These are phyloP conservation scores for Istiophorus platypterus DNA, from an alignment of 2,113 vertebrate genomes.

Conservation along the genomic window DNA sequence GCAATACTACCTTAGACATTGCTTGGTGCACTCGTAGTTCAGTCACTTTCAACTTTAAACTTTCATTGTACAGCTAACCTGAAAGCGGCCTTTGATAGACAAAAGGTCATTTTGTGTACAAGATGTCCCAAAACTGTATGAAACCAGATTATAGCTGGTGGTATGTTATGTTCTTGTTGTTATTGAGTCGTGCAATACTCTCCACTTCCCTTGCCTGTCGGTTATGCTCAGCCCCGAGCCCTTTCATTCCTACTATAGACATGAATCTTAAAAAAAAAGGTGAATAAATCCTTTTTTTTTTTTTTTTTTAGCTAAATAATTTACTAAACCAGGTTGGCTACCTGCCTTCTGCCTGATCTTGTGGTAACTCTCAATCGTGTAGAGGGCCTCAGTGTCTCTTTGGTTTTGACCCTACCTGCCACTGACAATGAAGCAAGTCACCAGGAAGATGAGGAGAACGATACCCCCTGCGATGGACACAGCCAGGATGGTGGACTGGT, in stretches of 20 bases:
- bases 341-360: background rate
- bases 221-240: background rate
- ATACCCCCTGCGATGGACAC: constrained; percentile 87
- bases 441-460: constrained; percentile 86
- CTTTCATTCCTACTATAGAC: background rate
- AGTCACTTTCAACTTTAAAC: constrained; percentile 25
- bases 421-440: constrained; percentile 88
- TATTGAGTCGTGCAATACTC: background rate
- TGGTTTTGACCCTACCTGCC: constrained; percentile 80
- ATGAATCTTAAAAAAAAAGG: background rate
- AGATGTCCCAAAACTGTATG: background rate
- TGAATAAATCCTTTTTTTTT: background rate
- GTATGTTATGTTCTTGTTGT: background rate
- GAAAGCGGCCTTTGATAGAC: background rate
- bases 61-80: background rate
- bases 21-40: background rate
- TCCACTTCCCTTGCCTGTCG: background rate
- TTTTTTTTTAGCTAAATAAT: background rate
- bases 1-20: background rate
- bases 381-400: background rate
- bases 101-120: background rate
- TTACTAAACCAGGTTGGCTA: background rate
- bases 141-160: background rate
- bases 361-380: background rate
- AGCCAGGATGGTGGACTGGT: constrained; percentile 87